A percentile compares a stretch with the other conserved stretches of the same genome.
phyloP scores from a whole-genome alignment of 2,888 invertebrate species.

The Synanthedon tipuliformis region DNA sequence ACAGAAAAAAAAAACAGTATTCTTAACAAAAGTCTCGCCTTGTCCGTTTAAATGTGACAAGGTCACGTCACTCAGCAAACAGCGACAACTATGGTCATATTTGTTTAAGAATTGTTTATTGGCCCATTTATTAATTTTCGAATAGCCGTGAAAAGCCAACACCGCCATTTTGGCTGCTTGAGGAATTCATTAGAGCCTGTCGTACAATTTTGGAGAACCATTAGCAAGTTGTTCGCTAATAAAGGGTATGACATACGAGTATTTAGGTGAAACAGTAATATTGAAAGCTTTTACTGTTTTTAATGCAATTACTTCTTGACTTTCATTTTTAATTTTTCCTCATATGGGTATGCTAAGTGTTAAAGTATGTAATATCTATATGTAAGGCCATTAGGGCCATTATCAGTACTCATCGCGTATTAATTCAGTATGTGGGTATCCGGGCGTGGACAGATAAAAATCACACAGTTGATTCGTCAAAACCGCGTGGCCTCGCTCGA shows the following conservation, averaged over 20 bases:
- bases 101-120: slow-evolving; percentile 11
- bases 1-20: not conserved
- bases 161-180: slow-evolving; percentile 25
- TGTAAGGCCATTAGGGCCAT: too few relatives aligned
- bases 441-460: too few relatives aligned
- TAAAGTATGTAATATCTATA: too few relatives aligned
- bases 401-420: too few relatives aligned
- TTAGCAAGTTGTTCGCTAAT: slow-evolving; percentile 33
- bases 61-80: not conserved
- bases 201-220: slow-evolving; percentile 26
- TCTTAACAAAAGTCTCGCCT: not conserved
- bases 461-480: too few relatives aligned
- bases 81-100: not conserved
- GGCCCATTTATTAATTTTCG: slow-evolving; percentile 37
- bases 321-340: too few relatives aligned
- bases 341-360: too few relatives aligned
- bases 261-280: too few relatives aligned
- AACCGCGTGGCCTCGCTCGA: too few relatives aligned
- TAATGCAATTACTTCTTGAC: too few relatives aligned
- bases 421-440: too few relatives aligned
- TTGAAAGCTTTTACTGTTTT: too few relatives aligned
- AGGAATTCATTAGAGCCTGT: slow-evolving; percentile 45
- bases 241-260: slow-evolving; percentile 16
- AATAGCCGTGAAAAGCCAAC: slow-evolving; percentile 35
- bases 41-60: not conserved